Evolutionary conservation across 2,888 invertebrate species (phyloP), one percentile per base, ranked within the genome.

Genomic region (Xanthia icteritia): DNA sequence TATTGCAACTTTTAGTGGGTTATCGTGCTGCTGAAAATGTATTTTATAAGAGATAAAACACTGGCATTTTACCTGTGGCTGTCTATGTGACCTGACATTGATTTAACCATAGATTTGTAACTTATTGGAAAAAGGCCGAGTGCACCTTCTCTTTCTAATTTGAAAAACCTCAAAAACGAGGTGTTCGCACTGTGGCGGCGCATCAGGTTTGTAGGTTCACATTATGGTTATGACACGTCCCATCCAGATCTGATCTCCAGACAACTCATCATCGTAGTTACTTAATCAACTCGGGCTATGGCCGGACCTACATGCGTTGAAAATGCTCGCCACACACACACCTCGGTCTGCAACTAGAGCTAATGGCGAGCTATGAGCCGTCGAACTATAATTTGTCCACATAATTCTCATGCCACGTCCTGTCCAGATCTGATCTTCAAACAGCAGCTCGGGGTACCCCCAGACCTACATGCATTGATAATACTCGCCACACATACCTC

Each of bases 11-110:
- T 71, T 51, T 36, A 36, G 13, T 48, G 56, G 48, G n/a, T 45
- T 70, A 8, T 56, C 31, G n/a, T 61, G 48, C 67, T 70, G 61
- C 66, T 70, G 31, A n/a, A 51, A 84, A 63, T 76, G 76, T 69
- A 56, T 20, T 31, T 65, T 45, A 61, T 20, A 58, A 27, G 39
- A 48, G 5, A 74, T 48, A 79, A 48, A 66, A 72, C 51, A 73
- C 79, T 68, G 63, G 11, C 65, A 64, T 80, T 70, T 70, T 51
- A 64, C 66, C 36, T 67, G 60, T 56, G 39, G n/a, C 48, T 61
- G 69, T 45, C 66, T 72, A 27, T 51, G 9, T 58, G 63, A 69
- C 65, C 63, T 69, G 56, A 73, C 69, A 73, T 42, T 42, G 11
- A 48, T 56, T 4, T 11, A 54, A 31, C 36, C 81, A 72, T 76